Conservation (phyloP, 2,797 vertebrate genomes). For the Anomalospiza imberbis region DNA sequence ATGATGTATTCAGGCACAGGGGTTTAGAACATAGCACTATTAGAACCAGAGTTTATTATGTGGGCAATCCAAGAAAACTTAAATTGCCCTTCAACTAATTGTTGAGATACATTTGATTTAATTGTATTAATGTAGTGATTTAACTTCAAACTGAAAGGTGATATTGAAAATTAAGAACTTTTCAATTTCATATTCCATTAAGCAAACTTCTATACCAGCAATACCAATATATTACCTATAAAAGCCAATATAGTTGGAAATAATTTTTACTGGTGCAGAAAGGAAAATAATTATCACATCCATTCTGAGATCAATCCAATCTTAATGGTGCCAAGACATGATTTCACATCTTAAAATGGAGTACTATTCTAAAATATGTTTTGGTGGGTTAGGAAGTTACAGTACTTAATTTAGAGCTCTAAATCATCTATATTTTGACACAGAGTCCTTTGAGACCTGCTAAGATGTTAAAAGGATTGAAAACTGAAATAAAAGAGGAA, state of each 20-base stretch:
- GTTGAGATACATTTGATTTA: not conserved
- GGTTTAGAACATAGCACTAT: not conserved
- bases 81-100: not conserved
- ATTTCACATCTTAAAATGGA: not conserved
- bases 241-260: not conserved
- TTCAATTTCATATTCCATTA: not conserved
- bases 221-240: not conserved
- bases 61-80: not conserved
- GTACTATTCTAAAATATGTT: not conserved
- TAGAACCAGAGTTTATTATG: not conserved
- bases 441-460: not conserved
- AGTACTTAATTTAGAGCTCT: not conserved
- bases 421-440: conserved; percentile 1
- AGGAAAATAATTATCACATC: not conserved
- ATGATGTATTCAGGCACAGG: not conserved
- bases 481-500: not conserved
- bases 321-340: not conserved
- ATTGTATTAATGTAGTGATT: not conserved
- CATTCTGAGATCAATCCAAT: not conserved
- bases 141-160: not conserved
- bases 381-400: not conserved
- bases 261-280: not conserved
- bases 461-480: not conserved
- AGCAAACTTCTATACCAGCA: not conserved
- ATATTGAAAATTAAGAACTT: not conserved